phyloP scores from a whole-genome alignment of 2,113 vertebrate species.

The Monarcha castaneiventris region DNA sequence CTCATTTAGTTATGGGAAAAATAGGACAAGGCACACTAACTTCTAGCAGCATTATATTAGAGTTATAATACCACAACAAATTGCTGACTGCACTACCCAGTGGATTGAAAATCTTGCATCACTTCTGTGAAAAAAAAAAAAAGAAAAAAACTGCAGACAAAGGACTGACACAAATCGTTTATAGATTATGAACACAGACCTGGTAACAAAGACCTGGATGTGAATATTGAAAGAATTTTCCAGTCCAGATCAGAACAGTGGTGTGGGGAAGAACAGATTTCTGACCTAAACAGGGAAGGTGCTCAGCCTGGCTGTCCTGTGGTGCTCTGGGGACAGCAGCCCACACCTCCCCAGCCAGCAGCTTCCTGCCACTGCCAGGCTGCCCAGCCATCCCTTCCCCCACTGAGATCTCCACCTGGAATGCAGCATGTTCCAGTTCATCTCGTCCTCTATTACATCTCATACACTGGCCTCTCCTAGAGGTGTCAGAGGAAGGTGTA shows the following conservation, averaged over 20 bases:
- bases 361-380: background rate
- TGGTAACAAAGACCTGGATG: background rate
- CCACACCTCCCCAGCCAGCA: background rate
- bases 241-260: background rate
- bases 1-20: background rate
- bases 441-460: background rate
- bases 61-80: background rate
- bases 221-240: background rate
- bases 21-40: background rate
- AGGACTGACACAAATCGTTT: background rate
- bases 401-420: background rate
- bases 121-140: background rate
- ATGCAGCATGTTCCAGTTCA: background rate
- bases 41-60: background rate
- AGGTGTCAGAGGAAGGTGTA: constrained; percentile 19
- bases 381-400: too few relatives aligned
- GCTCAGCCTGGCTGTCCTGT: fast-evolving
- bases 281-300: background rate
- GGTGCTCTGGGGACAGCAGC: background rate
- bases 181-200: background rate
- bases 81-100: background rate
- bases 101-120: background rate
- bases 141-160: background rate
- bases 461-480: background rate
- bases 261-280: background rate